Evolutionary conservation across 2,113 vertebrate genomes (phyloP).

Genomic region (Proterorhinus semilunaris): DNA sequence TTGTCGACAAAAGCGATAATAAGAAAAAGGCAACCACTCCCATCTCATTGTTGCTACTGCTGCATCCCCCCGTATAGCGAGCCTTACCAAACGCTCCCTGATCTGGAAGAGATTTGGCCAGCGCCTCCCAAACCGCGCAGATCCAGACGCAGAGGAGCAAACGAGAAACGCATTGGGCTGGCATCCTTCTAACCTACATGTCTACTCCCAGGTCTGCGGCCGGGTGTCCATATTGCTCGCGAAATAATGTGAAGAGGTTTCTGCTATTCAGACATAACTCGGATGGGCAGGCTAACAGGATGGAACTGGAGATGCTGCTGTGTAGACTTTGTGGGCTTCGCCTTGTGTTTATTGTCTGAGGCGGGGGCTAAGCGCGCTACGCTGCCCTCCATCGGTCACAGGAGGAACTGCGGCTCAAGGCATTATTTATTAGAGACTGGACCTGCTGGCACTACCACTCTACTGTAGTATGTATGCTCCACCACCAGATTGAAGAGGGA

Average conservation of each 20-base stretch:
- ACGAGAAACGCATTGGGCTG: slow-evolving; percentile 46
- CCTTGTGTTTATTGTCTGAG: slow-evolving; percentile 62
- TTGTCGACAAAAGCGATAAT: slow-evolving; percentile 56
- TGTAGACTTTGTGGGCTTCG: slow-evolving; percentile 26
- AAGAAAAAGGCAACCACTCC: slow-evolving; percentile 60
- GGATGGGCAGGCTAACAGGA: slow-evolving; percentile 20
- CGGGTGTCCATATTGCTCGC: slow-evolving; percentile 39
- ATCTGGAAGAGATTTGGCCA: slow-evolving; percentile 66
- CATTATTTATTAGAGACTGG: no score
- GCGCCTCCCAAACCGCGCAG: slow-evolving; percentile 53
- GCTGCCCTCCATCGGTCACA: slow-evolving; percentile 32
- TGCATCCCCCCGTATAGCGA: slow-evolving; percentile 50
- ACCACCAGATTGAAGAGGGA: no score
- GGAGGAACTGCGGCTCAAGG: slow-evolving; percentile 21
- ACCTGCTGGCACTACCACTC: no score
- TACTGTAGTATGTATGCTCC: no score
- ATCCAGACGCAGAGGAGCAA: slow-evolving; percentile 57
- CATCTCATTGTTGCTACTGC: slow-evolving; percentile 59
- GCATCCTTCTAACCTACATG: slow-evolving; percentile 73
- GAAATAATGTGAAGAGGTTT: background rate
- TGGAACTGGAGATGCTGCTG: slow-evolving; percentile 44
- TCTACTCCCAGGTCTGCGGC: slow-evolving; percentile 45
- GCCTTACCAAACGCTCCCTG: slow-evolving; percentile 67
- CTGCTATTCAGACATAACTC: slow-evolving; percentile 22
- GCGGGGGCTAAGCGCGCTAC: background rate